phyloP scores from a whole-genome alignment of 2,797 vertebrate genomes.

The Premnoplex brunnescens region DNA sequence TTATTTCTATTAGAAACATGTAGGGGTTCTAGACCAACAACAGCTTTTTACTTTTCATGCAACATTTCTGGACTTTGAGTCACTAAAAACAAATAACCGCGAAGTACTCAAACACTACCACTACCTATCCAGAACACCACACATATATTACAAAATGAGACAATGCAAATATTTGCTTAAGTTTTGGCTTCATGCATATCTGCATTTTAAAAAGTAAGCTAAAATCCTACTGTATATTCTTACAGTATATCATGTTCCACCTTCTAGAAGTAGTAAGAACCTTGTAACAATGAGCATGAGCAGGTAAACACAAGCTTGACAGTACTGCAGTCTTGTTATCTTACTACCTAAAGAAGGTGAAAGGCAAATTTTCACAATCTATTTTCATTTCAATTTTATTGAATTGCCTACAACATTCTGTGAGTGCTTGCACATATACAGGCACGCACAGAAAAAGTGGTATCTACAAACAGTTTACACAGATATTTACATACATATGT shows the following conservation, averaged over 20 bases:
- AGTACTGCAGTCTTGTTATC: constrained; percentile 27
- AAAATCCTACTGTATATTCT: constrained; percentile 42
- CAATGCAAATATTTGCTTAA: constrained; percentile 51
- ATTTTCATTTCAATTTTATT: constrained; percentile 67
- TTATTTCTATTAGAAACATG: constrained; percentile 16
- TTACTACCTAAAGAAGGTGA: constrained; percentile 69
- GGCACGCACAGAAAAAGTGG: constrained; percentile 71
- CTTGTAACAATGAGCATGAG: not conserved
- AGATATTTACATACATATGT: constrained; percentile 72
- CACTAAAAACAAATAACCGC: constrained; percentile 44
- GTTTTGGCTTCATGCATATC: constrained; percentile 55
- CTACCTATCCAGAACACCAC: constrained; percentile 56
- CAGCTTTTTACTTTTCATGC: constrained; percentile 42
- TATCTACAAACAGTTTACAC: constrained; percentile 73
- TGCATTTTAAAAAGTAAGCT: constrained; percentile 49
- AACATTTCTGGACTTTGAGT: constrained; percentile 53
- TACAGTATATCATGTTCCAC: constrained; percentile 57
- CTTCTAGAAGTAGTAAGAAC: constrained; percentile 63
- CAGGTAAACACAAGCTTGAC: constrained; percentile 33
- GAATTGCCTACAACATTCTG: constrained; percentile 68
- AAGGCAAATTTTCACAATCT: constrained; percentile 63
- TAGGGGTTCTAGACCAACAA: constrained; percentile 26
- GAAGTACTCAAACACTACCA: constrained; percentile 36
- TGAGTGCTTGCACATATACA: constrained; percentile 67
- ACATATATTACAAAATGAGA: constrained; percentile 60